phyloP scores from a whole-genome alignment of 2,113 vertebrate species.

The Chaetops frenatus region DNA sequence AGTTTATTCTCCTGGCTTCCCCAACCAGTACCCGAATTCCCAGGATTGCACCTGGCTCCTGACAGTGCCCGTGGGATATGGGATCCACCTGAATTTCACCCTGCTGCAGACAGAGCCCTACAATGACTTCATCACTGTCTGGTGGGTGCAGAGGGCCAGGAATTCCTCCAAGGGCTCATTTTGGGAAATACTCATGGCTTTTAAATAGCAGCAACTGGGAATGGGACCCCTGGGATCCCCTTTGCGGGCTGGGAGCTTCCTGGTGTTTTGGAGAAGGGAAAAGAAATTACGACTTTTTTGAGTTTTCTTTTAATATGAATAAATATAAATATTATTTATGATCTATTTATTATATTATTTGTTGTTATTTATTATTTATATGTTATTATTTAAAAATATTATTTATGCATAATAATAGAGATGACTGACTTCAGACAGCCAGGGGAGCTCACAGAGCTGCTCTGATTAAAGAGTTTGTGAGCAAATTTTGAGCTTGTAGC shows the following conservation, averaged over 20 bases:
- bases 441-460: fast-evolving
- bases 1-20: conserved; percentile 95
- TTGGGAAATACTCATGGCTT: neutral
- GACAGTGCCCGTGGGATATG: conserved; percentile 83
- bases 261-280: neutral
- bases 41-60: conserved; percentile 94
- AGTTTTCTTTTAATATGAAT: neutral
- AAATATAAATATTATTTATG: neutral
- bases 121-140: conserved; percentile 93
- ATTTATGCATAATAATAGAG: fast-evolving
- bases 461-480: neutral
- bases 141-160: conserved; percentile 73
- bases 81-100: conserved; percentile 90
- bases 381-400: neutral
- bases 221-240: neutral
- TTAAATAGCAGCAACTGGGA: neutral
- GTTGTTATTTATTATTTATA: too few species aligned
- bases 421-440: fast-evolving
- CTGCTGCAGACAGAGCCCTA: conserved; percentile 90
- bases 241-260: neutral
- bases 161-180: fast-evolving
- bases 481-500: neutral
- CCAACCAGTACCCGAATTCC: conserved; percentile 89
- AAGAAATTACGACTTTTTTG: neutral
- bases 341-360: too few species aligned